Base-by-base conservation (phyloP, 2,797 vertebrate genomes). In the Myotis planiceps region DNA sequence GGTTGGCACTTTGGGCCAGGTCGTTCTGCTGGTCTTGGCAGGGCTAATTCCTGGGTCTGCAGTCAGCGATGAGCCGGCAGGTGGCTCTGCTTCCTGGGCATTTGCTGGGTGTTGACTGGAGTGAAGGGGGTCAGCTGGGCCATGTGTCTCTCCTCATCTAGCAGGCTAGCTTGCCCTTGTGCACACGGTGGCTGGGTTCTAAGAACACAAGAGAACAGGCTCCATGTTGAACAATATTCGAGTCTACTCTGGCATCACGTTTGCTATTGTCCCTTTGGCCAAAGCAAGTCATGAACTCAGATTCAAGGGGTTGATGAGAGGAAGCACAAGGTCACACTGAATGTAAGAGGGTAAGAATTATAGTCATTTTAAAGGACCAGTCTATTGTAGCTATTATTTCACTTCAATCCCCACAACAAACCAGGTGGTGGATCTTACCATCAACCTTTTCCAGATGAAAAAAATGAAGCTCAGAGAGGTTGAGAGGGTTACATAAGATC, bases 31-130 rank as follows among this genome's bases (percentile, higher is more conserved):
- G 13, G 42, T 37, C 19, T 53, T 58, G 49, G 29, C n/a, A 51
- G 51, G 8, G 23, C 71, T 29, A 29, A 65, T 7, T 25, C 58
- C 2, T 6, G 15, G 18, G 23, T 45, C 75, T 53, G 18, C 21
- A 58, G 66, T 23, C 47, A 81, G 69, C 9, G 21, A 6, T 6
- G 13, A 53, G 10, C 86, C 79, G 27, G n/a, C 10, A 23, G 18
- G n/a, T 84, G 37, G 51, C 16, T 87, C 45, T 80, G 32, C 23
- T 58, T 82, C 60, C 69, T 23, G 19, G 60, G 29, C 15, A 23
- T 75, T 75, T 83, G 23, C 65, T 84, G 85, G 60, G 65, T 60
- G 47, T 95, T 76, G 65, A 37, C 39, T 53, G 32, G 71, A 29
- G 45, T 1, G 18, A 8, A 5, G 27, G 19, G 7, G 23, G 47